Conservation (phyloP, 2,888 invertebrate species). For the Cantharis nigra region DNA sequence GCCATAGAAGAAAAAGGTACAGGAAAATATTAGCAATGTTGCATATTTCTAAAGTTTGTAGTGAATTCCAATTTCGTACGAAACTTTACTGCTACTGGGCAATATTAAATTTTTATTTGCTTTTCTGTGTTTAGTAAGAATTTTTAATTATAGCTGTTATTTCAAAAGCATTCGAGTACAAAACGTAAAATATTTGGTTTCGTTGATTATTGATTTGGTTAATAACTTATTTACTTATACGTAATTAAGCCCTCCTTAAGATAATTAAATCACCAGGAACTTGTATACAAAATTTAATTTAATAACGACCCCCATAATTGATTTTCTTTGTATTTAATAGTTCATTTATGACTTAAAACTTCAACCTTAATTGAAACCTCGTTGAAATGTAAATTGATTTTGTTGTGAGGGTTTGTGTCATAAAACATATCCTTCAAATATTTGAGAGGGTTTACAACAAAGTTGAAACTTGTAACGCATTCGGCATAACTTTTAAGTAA, state of each 20-base stretch:
- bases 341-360: constrained; percentile 8
- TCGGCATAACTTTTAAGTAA: constrained; percentile 2
- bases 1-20: background rate
- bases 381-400: constrained; percentile 2
- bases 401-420: background rate
- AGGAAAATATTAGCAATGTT: background rate
- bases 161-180: background rate
- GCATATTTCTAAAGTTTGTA: background rate
- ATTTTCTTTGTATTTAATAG: background rate
- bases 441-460: background rate
- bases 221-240: background rate
- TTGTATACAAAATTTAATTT: constrained; percentile 1
- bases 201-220: background rate
- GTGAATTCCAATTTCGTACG: background rate
- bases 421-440: constrained; percentile 1
- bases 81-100: background rate
- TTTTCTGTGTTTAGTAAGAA: background rate
- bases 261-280: background rate
- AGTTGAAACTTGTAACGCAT: background rate
- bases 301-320: constrained; percentile 5
- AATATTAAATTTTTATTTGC: background rate
- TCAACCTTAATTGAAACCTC: constrained; percentile 4
- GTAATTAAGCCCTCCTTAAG: background rate
- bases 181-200: background rate
- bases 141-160: background rate